Conservation (phyloP, 2,888 invertebrate species). For the Scaptodrosophila latifasciaeformis region DNA sequence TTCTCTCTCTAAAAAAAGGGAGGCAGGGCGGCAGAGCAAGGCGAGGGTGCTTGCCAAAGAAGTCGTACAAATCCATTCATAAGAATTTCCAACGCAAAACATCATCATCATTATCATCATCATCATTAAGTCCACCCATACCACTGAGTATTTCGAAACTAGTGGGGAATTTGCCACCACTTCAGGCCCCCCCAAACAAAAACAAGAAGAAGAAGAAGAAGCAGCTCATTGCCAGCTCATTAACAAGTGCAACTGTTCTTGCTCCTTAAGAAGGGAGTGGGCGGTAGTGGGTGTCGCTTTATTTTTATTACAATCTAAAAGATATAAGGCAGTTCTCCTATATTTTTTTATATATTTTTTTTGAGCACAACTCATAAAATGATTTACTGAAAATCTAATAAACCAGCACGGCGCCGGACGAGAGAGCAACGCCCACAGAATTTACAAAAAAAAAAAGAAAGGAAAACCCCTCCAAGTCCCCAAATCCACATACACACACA, state of each 20-base stretch:
- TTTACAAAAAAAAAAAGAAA: slow-evolving; percentile 6
- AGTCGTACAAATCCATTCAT: slow-evolving; percentile 56
- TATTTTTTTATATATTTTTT: slow-evolving; percentile 38
- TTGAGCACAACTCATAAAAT: slow-evolving; percentile 55
- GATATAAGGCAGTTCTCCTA: slow-evolving; percentile 6
- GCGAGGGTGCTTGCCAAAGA: too few species aligned
- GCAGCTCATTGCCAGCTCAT: neutral
- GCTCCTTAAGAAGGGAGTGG: too few species aligned
- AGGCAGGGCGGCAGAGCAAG: too few species aligned
- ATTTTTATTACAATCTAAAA: slow-evolving; percentile 17
- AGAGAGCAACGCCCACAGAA: slow-evolving; percentile 41
- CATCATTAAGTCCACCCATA: neutral
- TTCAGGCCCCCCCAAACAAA: slow-evolving; percentile 8
- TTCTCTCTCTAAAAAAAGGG: too few species aligned
- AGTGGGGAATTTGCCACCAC: slow-evolving; percentile 1
- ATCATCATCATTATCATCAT: too few species aligned
- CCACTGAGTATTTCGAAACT: too few species aligned
- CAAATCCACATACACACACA: neutral
- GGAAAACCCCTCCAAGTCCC: too few species aligned
- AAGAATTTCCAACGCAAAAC: slow-evolving; percentile 5
- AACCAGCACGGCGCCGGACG: slow-evolving; percentile 60
- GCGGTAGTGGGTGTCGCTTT: too few species aligned
- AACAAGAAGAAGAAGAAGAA: slow-evolving; percentile 19
- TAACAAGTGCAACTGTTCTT: too few species aligned
- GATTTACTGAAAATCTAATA: slow-evolving; percentile 66